Base-by-base conservation (phyloP, 2,113 vertebrate genomes). In the Albula glossodonta region DNA sequence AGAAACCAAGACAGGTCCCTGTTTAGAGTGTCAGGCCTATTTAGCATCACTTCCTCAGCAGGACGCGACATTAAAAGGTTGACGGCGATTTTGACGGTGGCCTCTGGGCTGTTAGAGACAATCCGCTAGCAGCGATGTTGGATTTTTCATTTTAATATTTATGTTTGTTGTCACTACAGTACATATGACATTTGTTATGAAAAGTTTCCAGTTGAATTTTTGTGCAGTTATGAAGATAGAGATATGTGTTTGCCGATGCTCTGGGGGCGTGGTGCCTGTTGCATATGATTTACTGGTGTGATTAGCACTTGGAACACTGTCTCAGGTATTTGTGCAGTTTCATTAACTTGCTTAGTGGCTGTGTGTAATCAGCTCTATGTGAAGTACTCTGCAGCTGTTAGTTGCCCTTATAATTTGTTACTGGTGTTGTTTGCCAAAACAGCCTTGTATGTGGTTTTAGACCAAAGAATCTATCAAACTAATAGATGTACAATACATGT, bases 1-100 rank as follows among this genome's bases (percentile, higher is more conserved):
- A 56, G 49, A 19, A 86, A 83, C 52, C 49, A 82, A 88, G 89
- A 91, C 86, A 91, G 83, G 81, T 87, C 74, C 11, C 11, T 83
- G 70, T 79, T 41, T 41, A 41, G 31, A 41, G 31, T 2, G 60
- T 22, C 74, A 51, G 81, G 51, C 83, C 84, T 87, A 83, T 86
- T 86, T 87, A 82, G 79, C 82, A 78, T 82, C 83, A 57, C 88
- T 80, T 85, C 57, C 78, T 50, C 83, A 0, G 15, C 82, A 48
- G 48, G 78, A 66, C 51, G n/a, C 41, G 22, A 63, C 52, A 88
- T 86, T 84, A 70, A 13, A 48, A 84, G 74, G 78, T 84, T 31
- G 41, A 79, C 85, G 56, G 78, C 22, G 22, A 70, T 19, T 19
- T 6, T 78, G 41, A 48, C 77, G 22, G 77, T 78, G 41, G 13